These are phyloP conservation scores for Drosophila pullipes DNA, from an alignment of 2,888 invertebrate species.

Conservation along the genomic window DNA sequence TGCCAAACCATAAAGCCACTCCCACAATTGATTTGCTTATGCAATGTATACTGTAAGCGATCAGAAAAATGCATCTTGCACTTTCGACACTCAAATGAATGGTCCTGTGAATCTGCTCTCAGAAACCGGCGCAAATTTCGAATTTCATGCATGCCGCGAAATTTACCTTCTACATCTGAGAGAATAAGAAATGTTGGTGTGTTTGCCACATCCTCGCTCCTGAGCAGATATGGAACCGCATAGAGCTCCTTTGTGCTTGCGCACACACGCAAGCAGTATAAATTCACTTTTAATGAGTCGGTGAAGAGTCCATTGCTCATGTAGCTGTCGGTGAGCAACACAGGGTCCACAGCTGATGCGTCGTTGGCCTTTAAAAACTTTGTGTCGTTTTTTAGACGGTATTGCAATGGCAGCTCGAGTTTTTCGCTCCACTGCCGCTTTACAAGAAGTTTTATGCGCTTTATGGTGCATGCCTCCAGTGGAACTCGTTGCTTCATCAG, in stretches of 20 bases:
- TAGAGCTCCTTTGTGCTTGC: constrained; percentile 59
- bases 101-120: constrained; percentile 33
- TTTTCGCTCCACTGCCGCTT: constrained; percentile 32
- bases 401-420: constrained; percentile 53
- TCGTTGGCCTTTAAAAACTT: not conserved
- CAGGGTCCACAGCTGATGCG: constrained; percentile 9
- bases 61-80: constrained; percentile 52
- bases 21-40: constrained; percentile 65
- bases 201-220: constrained; percentile 28
- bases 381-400: constrained; percentile 48
- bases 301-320: constrained; percentile 40
- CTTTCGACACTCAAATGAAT: constrained; percentile 46
- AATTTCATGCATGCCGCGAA: constrained; percentile 57
- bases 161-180: constrained; percentile 56
- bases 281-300: constrained; percentile 42
- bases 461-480: constrained; percentile 53
- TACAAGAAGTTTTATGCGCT: constrained; percentile 60
- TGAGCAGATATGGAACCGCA: constrained; percentile 62
- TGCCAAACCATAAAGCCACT: constrained; percentile 45
- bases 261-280: constrained; percentile 67
- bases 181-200: constrained; percentile 67
- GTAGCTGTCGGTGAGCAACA: constrained; percentile 36
- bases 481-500: constrained; percentile 25
- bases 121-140: constrained; percentile 54
- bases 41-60: constrained; percentile 45